Evolutionary conservation across 2,113 vertebrate species (phyloP), one percentile per base, ranked within the genome.

Genomic region (Callithrix jacchus): DNA sequence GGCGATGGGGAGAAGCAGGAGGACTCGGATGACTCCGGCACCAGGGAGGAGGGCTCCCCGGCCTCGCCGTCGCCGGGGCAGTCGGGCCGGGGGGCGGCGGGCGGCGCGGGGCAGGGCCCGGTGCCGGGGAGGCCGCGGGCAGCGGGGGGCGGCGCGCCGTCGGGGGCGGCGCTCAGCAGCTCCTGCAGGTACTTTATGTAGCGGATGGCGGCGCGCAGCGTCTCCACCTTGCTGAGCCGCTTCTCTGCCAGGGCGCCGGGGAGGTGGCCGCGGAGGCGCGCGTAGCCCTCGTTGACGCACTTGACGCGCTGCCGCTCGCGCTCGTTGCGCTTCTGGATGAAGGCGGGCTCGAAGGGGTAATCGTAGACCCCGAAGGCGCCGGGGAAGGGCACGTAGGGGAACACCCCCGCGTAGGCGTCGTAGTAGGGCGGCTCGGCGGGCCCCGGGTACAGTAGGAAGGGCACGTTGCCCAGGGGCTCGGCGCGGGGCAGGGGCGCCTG

Each of bases 151-250:
- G 87, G 45, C 16, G 86, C 40, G 25, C 95, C 80, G 21, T 95
- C 92, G 0, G 98, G 95, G 35, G 93, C 85, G 0, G 95, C 85
- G 76, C 98, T 97, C 77, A 99, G 98, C 94, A 99, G 97, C 17
- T 97, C 98, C 97, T 99, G 99, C 89, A 99, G 98, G 95, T 99
- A 98, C 13, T 98, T 98, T 97, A 99, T 99, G 98, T 99, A 99
- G 77, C 98, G 98, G 95, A 99, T 99, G 80, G 99, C 99, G 0
- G 99, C 99, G 3, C 99, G 96, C 64, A 99, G 98, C 0, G 99
- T 99, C 98, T 99, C 98, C 98, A 99, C 99, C 97, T 99, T 99
- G 97, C 99, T 99, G 68, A 99, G 98, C 9, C 99, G 97, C 73
- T 98, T 99, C 94, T 99, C 99, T 0, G 98, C 95, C 54, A 97